These are phyloP conservation scores for Labia minor DNA, from an alignment of 2,888 invertebrate species.

Conservation along the genomic window DNA sequence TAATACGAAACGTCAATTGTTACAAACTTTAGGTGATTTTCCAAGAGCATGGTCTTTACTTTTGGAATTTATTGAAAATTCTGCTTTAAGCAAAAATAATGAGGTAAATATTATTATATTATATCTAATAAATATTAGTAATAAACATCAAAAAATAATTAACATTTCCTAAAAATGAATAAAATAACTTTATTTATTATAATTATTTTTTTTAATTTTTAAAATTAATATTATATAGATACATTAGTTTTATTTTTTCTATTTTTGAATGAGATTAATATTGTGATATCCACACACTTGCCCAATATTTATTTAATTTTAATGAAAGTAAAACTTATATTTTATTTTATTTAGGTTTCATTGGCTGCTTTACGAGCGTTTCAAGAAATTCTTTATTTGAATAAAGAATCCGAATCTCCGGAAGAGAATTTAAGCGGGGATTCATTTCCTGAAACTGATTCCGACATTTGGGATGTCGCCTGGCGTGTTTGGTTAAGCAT, in stretches of 20 bases:
- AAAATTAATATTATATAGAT: no score
- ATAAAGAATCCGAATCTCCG: constrained; percentile 38
- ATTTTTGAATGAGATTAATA: no score
- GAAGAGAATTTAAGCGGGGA: constrained; percentile 30
- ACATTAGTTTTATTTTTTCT: no score
- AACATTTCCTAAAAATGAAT: no score
- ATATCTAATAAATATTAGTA: constrained; percentile 16
- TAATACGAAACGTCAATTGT: constrained; percentile 76
- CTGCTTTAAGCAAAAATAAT: constrained; percentile 82
- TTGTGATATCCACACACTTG: no score
- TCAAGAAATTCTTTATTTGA: constrained; percentile 79
- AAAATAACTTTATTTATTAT: no score
- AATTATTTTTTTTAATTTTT: no score
- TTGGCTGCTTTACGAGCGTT: constrained; percentile 92
- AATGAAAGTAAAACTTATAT: no score
- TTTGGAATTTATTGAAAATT: constrained; percentile 86
- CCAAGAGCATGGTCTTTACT: constrained; percentile 86
- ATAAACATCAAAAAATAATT: constrained; percentile 15
- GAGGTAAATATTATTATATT: constrained; percentile 48
- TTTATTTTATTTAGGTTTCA: constrained; percentile 49
- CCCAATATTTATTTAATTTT: no score
- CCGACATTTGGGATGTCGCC: constrained; percentile 65
- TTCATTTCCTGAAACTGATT: constrained; percentile 37
- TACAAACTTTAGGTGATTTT: constrained; percentile 81
- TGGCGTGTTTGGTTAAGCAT: constrained; percentile 84